These are phyloP conservation scores for Enteromius paludinosus DNA, from an alignment of 2,797 vertebrate genomes.

Conservation along the genomic window DNA sequence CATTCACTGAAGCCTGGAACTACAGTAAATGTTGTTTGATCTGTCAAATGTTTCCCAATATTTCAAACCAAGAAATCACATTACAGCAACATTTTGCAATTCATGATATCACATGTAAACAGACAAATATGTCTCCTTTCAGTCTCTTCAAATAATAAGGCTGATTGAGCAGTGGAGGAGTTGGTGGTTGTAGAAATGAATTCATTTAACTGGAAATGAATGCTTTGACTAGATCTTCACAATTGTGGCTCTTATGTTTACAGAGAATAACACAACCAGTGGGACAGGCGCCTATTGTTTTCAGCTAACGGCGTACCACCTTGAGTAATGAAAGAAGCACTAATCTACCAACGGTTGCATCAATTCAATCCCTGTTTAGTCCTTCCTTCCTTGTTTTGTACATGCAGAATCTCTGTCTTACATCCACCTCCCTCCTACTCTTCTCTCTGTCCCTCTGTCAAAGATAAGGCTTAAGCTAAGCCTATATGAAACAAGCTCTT, in stretches of 20 bases:
- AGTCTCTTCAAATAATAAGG: constrained; percentile 13
- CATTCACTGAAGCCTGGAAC: constrained; percentile 93
- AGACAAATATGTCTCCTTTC: neutral
- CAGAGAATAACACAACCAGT: constrained; percentile 29
- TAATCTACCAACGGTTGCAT: constrained; percentile 28
- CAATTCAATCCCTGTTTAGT: constrained; percentile 24
- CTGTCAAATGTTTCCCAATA: neutral
- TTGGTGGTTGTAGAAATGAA: neutral
- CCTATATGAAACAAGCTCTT: constrained; percentile 38
- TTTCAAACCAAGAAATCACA: neutral
- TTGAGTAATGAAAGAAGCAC: constrained; percentile 34
- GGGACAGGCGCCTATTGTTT: constrained; percentile 39
- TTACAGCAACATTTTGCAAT: neutral
- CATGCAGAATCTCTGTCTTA: constrained; percentile 29
- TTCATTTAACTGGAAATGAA: neutral
- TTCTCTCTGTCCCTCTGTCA: constrained; percentile 18
- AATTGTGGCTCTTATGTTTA: constrained; percentile 45
- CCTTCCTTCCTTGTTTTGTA: constrained; percentile 22
- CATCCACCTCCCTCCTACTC: constrained; percentile 11
- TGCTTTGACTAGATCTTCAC: constrained; percentile 22
- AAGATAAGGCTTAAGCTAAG: constrained; percentile 37
- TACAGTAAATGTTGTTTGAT: constrained; percentile 62
- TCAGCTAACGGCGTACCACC: constrained; percentile 17
- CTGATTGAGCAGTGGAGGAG: constrained; percentile 24
- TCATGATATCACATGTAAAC: neutral